These are phyloP conservation scores for Isichthys henryi DNA, from an alignment of 2,113 vertebrate species.

Conservation along the genomic window DNA sequence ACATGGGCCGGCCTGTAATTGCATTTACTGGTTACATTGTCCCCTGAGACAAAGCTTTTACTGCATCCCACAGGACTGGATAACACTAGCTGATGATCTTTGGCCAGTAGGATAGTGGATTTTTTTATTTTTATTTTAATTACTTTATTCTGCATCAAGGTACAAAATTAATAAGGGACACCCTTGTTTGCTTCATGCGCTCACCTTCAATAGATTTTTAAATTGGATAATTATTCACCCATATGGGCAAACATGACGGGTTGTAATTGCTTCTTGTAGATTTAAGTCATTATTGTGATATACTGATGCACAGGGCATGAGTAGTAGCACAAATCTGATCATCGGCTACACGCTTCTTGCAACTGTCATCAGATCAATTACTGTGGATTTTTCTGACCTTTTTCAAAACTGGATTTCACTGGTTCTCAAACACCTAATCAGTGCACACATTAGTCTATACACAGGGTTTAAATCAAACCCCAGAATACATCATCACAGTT, in stretches of 20 bases:
- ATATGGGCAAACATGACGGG: conserved; percentile 52
- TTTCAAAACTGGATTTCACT: background rate
- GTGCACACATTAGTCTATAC: background rate
- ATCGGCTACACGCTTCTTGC: background rate
- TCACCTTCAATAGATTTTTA: conserved; percentile 49
- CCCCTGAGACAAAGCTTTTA: background rate
- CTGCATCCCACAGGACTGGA: background rate
- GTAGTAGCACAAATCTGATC: conserved; percentile 7
- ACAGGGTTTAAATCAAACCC: background rate
- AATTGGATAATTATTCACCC: conserved; percentile 60
- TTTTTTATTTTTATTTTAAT: conserved; percentile 46
- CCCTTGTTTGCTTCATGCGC: conserved; percentile 35
- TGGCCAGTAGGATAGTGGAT: conserved; percentile 50
- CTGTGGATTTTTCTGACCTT: conserved; percentile 9
- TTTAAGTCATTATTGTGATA: conserved; percentile 62
- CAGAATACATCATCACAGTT: background rate
- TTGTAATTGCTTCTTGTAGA: conserved; percentile 56
- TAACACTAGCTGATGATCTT: conserved; percentile 40
- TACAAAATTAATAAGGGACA: conserved; percentile 47
- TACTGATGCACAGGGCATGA: conserved; percentile 43
- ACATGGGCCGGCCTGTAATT: background rate
- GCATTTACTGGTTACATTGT: background rate
- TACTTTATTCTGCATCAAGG: conserved; percentile 36
- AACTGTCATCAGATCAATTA: background rate
- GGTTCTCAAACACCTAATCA: conserved; percentile 1